phyloP scores from a whole-genome alignment of 2,113 vertebrate species.

The Notothenia coriiceps region DNA sequence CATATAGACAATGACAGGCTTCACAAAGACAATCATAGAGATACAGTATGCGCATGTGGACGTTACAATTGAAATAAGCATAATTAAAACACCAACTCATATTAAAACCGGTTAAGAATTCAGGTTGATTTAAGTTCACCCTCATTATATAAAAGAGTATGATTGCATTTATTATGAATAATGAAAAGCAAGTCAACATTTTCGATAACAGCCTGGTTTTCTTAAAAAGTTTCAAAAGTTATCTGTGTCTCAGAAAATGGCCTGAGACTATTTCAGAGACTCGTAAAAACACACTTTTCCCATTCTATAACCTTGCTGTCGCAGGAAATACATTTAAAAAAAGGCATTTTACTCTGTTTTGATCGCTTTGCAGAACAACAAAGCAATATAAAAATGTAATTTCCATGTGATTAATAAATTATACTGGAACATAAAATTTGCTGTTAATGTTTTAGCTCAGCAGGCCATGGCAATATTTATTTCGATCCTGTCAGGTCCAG shows the following conservation, averaged over 20 bases:
- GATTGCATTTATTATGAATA: no score
- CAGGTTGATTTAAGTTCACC: no score
- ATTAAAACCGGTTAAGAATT: no score
- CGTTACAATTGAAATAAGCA: no score
- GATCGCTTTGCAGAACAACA: slow-evolving; percentile 53
- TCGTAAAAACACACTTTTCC: slow-evolving; percentile 30
- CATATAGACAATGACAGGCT: no score
- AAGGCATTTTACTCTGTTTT: slow-evolving; percentile 43
- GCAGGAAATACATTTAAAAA: slow-evolving; percentile 16
- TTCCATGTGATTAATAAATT: slow-evolving; percentile 73
- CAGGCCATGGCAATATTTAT: slow-evolving; percentile 47
- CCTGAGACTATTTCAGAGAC: slow-evolving; percentile 19
- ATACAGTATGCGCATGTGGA: no score
- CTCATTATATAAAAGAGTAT: no score
- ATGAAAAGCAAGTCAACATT: no score
- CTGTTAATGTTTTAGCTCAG: slow-evolving; percentile 50
- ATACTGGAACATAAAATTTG: slow-evolving; percentile 62
- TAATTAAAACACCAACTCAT: no score
- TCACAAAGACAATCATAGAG: no score
- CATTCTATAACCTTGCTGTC: slow-evolving; percentile 37
- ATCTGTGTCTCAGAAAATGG: background rate
- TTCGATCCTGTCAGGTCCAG: slow-evolving; percentile 66
- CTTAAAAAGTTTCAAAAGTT: background rate
- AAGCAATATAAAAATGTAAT: slow-evolving; percentile 44
- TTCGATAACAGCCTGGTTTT: no score